Conservation (phyloP, 2,113 vertebrate species). For the Platichthys stellatus region DNA sequence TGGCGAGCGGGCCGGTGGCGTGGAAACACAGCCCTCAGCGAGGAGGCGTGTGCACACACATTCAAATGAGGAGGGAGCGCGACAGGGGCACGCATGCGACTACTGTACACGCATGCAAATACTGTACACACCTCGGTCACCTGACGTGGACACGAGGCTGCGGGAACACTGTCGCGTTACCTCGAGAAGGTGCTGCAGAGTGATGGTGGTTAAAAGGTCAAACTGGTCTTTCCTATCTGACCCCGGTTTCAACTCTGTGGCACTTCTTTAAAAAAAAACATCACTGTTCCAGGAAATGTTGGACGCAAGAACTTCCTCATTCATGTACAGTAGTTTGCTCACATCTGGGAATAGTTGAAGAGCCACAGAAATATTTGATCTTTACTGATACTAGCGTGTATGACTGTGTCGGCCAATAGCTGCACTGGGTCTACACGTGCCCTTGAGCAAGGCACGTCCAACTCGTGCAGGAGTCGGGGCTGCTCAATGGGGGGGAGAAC, state of each 20-base stretch:
- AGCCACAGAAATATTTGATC: too few species aligned
- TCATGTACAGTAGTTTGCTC: neutral
- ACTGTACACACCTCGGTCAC: neutral
- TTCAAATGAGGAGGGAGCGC: constrained; percentile 35
- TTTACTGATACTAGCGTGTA: neutral
- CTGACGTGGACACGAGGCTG: neutral
- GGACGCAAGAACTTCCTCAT: neutral
- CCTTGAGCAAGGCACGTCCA: constrained; percentile 63
- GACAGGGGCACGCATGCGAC: constrained; percentile 4
- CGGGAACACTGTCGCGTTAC: neutral
- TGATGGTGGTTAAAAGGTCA: constrained; percentile 23
- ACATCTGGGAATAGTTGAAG: neutral
- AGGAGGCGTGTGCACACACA: constrained; percentile 38
- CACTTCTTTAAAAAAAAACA: neutral
- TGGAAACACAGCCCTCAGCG: constrained; percentile 38
- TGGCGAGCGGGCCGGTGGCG: constrained; percentile 58
- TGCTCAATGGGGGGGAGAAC: neutral
- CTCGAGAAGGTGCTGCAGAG: constrained; percentile 52
- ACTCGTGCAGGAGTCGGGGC: neutral
- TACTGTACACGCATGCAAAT: constrained; percentile 34
- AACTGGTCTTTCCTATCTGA: constrained; percentile 38
- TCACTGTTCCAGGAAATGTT: neutral
- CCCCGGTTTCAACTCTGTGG: constrained; percentile 7
- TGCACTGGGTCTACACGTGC: constrained; percentile 11
- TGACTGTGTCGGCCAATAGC: neutral